Percentiles rank a stretch among this genome's conserved stretches.
Conservation (phyloP, 30 jellyfish, hydroid and myxozoan genomes). For the Sanderia malayensis region DNA sequence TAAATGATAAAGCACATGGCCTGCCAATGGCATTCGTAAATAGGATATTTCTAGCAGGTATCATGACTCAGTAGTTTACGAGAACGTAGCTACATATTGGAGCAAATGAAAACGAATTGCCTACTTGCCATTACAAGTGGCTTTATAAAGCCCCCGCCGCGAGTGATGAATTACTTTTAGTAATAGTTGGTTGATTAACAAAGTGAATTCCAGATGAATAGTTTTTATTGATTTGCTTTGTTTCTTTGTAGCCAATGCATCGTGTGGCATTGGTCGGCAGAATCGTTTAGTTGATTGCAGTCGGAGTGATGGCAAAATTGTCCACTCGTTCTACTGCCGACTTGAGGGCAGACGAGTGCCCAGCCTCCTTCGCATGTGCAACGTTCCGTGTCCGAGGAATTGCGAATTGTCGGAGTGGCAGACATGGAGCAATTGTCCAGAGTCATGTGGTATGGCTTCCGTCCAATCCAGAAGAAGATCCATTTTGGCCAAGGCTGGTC, state of each 20-base stretch:
- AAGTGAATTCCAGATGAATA: too few relatives aligned
- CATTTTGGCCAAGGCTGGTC: constrained; percentile 38
- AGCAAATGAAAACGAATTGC: too few relatives aligned
- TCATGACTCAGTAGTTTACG: too few relatives aligned
- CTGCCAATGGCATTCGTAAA: too few relatives aligned
- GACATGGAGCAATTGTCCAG: constrained; percentile 59
- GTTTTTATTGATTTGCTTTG: too few relatives aligned
- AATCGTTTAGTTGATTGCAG: constrained; percentile 56
- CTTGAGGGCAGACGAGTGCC: constrained; percentile 49
- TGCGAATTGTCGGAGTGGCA: constrained; percentile 73
- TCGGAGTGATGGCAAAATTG: constrained; percentile 58
- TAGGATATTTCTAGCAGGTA: too few relatives aligned
- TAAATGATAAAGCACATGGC: too few relatives aligned
- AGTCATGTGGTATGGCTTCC: constrained; percentile 27
- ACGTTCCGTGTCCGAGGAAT: constrained; percentile 60
- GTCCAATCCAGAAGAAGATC: constrained; percentile 52
- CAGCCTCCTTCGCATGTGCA: constrained; percentile 41
- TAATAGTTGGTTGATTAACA: too few relatives aligned
- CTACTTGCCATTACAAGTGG: too few relatives aligned
- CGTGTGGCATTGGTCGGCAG: constrained; percentile 65
- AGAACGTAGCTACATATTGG: too few relatives aligned
- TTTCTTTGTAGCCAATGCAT: constrained; percentile 27
- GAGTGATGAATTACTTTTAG: too few relatives aligned
- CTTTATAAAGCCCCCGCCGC: too few relatives aligned
- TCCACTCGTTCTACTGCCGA: constrained; percentile 49